Conservation (phyloP, 2,888 invertebrate genomes). For the Margaritifera margaritifera region DNA sequence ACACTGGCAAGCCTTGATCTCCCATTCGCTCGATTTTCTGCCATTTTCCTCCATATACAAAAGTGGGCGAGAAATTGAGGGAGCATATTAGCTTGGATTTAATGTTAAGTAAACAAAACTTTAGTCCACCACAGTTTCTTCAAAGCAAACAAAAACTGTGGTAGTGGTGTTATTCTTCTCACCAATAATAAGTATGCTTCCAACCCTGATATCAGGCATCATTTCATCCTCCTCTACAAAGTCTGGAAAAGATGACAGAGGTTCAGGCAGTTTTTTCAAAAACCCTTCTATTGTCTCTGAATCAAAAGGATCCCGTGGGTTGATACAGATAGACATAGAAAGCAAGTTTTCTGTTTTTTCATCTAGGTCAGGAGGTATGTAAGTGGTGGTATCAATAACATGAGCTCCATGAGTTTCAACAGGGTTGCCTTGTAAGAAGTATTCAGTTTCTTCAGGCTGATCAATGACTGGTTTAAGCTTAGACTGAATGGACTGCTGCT, state of each 20-base stretch:
- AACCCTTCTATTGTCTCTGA: conserved; percentile 80
- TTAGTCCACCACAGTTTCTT: no score
- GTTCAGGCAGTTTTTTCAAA: conserved; percentile 76
- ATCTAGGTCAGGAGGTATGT: conserved; percentile 49
- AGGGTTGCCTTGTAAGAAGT: background rate
- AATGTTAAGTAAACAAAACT: no score
- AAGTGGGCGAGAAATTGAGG: background rate
- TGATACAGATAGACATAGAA: conserved; percentile 58
- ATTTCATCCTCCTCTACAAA: conserved; percentile 41
- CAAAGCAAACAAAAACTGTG: no score
- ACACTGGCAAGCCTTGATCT: no score
- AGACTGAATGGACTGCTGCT: conserved; percentile 5
- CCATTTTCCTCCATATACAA: no score
- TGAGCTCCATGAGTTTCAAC: conserved; percentile 38
- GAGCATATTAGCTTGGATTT: background rate
- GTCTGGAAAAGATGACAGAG: conserved; percentile 47
- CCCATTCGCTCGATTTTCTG: no score
- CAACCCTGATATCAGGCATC: conserved; percentile 43
- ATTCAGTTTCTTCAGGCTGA: conserved; percentile 26
- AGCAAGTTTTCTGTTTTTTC: conserved; percentile 48
- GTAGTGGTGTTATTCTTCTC: conserved; percentile 3
- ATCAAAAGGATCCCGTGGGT: conserved; percentile 84
- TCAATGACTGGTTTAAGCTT: background rate
- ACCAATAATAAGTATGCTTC: conserved; percentile 43
- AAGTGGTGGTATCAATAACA: conserved; percentile 59